Conservation (phyloP, 2,888 invertebrate genomes). For the Chrysotoxum bicinctum region DNA sequence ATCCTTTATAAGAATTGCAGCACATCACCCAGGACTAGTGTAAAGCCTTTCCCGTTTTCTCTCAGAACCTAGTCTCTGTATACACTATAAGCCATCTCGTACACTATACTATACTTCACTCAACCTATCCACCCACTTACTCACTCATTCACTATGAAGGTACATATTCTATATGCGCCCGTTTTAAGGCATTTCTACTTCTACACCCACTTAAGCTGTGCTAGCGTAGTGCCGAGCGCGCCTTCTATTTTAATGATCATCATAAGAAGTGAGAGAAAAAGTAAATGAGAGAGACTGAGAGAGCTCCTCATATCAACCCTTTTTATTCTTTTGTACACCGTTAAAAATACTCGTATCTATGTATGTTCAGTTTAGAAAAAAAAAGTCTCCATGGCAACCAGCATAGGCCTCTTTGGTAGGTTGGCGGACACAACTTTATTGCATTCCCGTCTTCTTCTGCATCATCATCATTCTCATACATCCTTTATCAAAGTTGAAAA, state of each 20-base stretch:
- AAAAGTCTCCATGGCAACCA: slow-evolving; percentile 65
- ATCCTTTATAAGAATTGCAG: slow-evolving; percentile 67
- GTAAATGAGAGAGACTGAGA: slow-evolving; percentile 40
- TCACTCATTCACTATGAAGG: slow-evolving; percentile 60
- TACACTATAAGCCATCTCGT: slow-evolving; percentile 14
- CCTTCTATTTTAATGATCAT: slow-evolving; percentile 48
- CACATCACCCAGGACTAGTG: not conserved
- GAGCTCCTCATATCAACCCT: slow-evolving; percentile 5
- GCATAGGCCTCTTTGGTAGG: slow-evolving; percentile 56
- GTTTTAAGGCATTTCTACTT: slow-evolving; percentile 43
- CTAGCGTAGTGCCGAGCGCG: slow-evolving; percentile 37
- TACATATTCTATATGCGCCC: slow-evolving; percentile 5
- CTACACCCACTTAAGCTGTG: slow-evolving; percentile 54
- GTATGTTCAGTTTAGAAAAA: slow-evolving; percentile 62
- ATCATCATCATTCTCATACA: slow-evolving; percentile 55
- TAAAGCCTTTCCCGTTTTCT: slow-evolving; percentile 18
- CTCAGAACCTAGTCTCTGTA: not conserved
- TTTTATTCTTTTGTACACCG: slow-evolving; percentile 6
- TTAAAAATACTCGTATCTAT: slow-evolving; percentile 24
- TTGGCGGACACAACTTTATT: slow-evolving; percentile 56
- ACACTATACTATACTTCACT: not conserved
- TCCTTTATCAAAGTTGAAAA: slow-evolving; percentile 70
- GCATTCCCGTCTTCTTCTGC: slow-evolving; percentile 49
- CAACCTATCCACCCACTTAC: slow-evolving; percentile 46
- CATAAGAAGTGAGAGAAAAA: slow-evolving; percentile 63